Evolutionary conservation across 2,888 invertebrate genomes (phyloP).

Genomic region (Aspidiotus destructor): DNA sequence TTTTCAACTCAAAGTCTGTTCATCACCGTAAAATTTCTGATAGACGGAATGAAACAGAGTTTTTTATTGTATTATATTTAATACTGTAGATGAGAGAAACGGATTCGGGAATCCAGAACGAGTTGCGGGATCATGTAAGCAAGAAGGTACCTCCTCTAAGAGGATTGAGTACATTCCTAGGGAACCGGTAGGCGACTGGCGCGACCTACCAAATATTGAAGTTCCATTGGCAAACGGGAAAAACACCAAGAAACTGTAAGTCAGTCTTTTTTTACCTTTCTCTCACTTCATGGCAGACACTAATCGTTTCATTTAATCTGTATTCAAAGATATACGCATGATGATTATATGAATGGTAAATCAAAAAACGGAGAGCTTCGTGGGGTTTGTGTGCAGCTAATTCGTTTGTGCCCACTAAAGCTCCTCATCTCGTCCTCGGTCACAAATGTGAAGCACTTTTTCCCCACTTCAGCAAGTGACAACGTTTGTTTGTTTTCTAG

Average conservation of each 20-base stretch:
- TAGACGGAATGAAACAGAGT: not conserved
- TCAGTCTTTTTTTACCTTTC: slow-evolving; percentile 4
- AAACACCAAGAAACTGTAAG: slow-evolving; percentile 52
- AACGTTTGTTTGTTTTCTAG: no score
- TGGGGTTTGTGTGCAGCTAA: slow-evolving; percentile 75
- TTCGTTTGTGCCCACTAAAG: no score
- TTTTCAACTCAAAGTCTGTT: slow-evolving; percentile 50
- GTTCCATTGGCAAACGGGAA: slow-evolving; percentile 61
- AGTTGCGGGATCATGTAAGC: slow-evolving; percentile 64
- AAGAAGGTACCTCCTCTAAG: slow-evolving; percentile 74
- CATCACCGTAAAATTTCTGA: not conserved
- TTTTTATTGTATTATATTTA: not conserved
- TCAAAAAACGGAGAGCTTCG: slow-evolving; percentile 47
- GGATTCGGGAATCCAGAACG: slow-evolving; percentile 35
- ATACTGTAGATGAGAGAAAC: slow-evolving; percentile 50
- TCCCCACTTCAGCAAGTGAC: no score
- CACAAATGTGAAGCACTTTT: no score
- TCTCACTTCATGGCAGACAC: no score
- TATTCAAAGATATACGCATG: slow-evolving; percentile 46
- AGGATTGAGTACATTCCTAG: slow-evolving; percentile 66
- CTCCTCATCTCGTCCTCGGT: no score
- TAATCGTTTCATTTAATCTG: no score
- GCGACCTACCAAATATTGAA: slow-evolving; percentile 70
- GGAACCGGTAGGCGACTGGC: slow-evolving; percentile 70
- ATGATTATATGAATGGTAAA: slow-evolving; percentile 48